Evolutionary conservation across 2,888 invertebrate genomes (phyloP).

Genomic region (Glyphotaelius pellucidus): DNA sequence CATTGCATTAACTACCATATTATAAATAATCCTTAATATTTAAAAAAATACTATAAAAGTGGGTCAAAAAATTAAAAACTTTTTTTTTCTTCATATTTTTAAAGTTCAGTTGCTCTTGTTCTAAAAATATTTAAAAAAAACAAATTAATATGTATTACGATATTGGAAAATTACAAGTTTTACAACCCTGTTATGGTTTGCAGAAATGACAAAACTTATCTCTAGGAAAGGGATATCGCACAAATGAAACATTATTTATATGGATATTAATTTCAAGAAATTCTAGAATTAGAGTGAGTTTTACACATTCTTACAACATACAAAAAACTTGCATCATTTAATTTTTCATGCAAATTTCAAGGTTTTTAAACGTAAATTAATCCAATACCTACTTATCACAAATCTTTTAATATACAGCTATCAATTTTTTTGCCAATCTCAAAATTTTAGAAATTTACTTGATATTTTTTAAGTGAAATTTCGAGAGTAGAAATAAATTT

Average conservation of each 20-base stretch:
- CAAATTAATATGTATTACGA: not conserved
- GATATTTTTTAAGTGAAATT: not conserved
- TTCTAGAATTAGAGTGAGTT: not conserved
- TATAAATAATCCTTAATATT: not conserved
- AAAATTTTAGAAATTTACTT: not conserved
- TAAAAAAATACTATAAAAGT: not conserved
- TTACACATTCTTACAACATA: not conserved
- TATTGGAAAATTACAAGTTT: not conserved
- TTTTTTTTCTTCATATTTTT: not conserved
- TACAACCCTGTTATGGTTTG: slow-evolving; percentile 2
- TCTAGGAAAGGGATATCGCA: not conserved
- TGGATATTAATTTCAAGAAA: not conserved
- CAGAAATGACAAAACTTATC: not conserved
- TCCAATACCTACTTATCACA: not conserved
- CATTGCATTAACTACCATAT: not conserved
- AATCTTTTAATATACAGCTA: not conserved
- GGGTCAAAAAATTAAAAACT: not conserved
- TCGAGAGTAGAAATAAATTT: not conserved
- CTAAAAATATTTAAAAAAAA: not conserved
- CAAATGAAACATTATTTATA: not conserved
- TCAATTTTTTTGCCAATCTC: not conserved
- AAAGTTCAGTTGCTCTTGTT: not conserved
- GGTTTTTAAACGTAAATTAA: not conserved
- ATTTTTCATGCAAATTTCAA: not conserved
- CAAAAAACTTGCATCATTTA: not conserved